Evolutionary conservation across 2,888 invertebrate species (phyloP).

Genomic region (Stenodema calcarata): DNA sequence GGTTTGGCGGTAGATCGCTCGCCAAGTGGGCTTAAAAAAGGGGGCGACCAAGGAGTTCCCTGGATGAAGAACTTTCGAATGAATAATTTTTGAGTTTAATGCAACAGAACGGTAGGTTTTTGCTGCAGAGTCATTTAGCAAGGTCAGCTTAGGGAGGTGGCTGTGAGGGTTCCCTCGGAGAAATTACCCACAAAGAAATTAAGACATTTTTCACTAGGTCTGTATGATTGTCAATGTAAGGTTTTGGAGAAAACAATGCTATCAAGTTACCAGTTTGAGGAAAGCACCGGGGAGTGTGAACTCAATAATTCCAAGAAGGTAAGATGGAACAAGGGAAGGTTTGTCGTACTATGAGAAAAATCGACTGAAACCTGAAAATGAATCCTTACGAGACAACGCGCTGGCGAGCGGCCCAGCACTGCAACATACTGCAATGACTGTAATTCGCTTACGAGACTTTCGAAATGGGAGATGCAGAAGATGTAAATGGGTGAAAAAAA

Average conservation of each 20-base stretch:
- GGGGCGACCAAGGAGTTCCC: neutral
- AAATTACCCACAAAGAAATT: neutral
- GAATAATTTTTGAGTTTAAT: slow-evolving; percentile 45
- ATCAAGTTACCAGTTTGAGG: no score
- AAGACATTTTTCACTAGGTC: no score
- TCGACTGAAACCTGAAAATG: no score
- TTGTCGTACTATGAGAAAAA: no score
- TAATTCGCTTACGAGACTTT: slow-evolving; percentile 30
- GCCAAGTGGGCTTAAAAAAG: slow-evolving; percentile 30
- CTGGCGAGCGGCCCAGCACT: slow-evolving; percentile 18
- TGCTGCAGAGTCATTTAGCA: slow-evolving; percentile 6
- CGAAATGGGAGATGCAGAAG: neutral
- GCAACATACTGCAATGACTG: slow-evolving; percentile 32
- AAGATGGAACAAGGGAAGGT: no score
- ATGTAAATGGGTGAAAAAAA: slow-evolving; percentile 33
- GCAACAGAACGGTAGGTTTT: slow-evolving; percentile 16
- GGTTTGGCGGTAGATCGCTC: slow-evolving; percentile 43
- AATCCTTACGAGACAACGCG: neutral
- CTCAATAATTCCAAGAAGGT: no score
- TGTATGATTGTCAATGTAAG: no score
- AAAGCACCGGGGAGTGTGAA: no score
- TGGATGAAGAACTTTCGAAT: slow-evolving; percentile 42
- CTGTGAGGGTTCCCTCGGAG: neutral
- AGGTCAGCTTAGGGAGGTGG: neutral
- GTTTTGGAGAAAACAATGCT: no score